phyloP scores from a whole-genome alignment of 2,888 invertebrate species.

The Acronicta aceris region DNA sequence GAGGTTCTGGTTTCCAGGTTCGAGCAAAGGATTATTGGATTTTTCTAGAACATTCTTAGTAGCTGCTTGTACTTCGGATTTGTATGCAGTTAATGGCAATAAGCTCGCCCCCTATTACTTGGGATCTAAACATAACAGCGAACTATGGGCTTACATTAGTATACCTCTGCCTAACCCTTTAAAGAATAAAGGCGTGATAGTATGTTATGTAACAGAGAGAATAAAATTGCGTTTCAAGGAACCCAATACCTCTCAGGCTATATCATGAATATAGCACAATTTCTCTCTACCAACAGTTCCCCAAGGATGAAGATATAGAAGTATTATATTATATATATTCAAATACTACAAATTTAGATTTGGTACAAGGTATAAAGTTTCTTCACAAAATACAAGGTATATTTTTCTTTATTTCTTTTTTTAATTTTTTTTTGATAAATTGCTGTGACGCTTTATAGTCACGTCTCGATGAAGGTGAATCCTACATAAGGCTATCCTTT shows the following conservation, averaged over 20 bases:
- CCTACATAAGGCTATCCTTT: too few relatives aligned
- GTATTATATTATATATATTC: constrained; percentile 1
- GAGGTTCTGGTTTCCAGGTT: too few relatives aligned
- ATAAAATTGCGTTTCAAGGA: neutral
- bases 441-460: neutral
- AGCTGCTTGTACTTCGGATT: too few relatives aligned
- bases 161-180: too few relatives aligned
- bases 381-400: neutral
- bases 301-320: constrained; percentile 9
- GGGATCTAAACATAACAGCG: too few relatives aligned
- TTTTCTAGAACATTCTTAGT: too few relatives aligned
- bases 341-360: constrained; percentile 3
- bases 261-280: constrained; percentile 5
- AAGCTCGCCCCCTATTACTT: too few relatives aligned
- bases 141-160: too few relatives aligned
- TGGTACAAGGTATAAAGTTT: neutral
- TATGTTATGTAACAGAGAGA: neutral
- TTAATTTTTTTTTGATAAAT: neutral
- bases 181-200: too few relatives aligned
- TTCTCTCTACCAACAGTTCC: constrained; percentile 12
- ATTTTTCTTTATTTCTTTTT: neutral
- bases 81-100: too few relatives aligned
- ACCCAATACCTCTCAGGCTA: neutral
- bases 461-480: neutral
- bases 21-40: too few relatives aligned